Conservation (phyloP, 2,797 vertebrate genomes). For the Centropyge bicolor region DNA sequence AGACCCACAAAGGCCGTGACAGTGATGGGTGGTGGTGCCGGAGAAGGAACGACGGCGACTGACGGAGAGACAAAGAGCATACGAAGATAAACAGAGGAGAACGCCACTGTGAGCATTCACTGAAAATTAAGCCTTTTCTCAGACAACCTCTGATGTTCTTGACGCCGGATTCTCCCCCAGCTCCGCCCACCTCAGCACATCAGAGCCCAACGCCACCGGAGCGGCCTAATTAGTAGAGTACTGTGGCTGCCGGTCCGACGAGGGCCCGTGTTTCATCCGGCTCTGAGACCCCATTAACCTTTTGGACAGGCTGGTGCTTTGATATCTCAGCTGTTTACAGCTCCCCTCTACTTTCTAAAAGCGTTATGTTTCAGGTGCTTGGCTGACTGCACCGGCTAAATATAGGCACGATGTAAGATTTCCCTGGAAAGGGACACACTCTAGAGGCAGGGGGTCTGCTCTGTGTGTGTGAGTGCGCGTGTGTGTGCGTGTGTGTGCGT, state of each 20-base stretch:
- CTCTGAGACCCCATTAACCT: conserved; percentile 79
- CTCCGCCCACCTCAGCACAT: conserved; percentile 26
- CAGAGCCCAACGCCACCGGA: conserved; percentile 15
- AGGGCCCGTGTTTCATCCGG: conserved; percentile 66
- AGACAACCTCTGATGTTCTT: conserved; percentile 28
- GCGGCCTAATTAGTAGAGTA: conserved; percentile 58
- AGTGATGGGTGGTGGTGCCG: background rate
- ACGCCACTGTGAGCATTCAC: background rate
- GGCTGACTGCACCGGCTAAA: conserved; percentile 72
- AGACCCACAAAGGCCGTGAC: background rate
- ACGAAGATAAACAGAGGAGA: background rate
- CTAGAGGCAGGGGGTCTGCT: conserved; percentile 43
- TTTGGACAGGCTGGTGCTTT: conserved; percentile 64
- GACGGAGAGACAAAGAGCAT: conserved; percentile 2
- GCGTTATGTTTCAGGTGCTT: conserved; percentile 77
- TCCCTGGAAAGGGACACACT: conserved; percentile 73
- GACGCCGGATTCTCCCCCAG: conserved; percentile 4
- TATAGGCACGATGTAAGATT: conserved; percentile 75
- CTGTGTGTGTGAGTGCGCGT: conserved; percentile 15
- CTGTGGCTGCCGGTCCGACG: conserved; percentile 25
- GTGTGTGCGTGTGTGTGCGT: background rate
- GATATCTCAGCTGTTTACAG: conserved; percentile 79
- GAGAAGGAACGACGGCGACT: background rate
- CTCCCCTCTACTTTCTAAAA: conserved; percentile 60
- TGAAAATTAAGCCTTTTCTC: conserved; percentile 16